Base-by-base conservation (phyloP, 1,140 invertebrate species). In the Coenobita brevimanus region DNA sequence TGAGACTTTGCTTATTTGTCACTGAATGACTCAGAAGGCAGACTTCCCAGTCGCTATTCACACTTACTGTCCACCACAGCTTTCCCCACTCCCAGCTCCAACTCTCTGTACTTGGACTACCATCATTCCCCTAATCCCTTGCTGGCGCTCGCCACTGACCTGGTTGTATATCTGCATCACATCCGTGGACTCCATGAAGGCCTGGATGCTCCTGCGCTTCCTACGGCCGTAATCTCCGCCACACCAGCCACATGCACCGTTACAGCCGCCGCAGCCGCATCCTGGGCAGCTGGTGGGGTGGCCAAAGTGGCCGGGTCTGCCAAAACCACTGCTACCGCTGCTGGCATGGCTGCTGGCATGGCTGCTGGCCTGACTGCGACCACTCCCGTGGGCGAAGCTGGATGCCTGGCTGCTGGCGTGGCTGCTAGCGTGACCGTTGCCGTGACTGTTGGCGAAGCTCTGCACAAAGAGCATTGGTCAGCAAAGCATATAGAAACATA, bases 201-300 rank as follows among this genome's bases (percentile, higher is more conserved):
- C 41, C 2, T 69, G 41, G 24, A 79, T 24, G 36, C 76, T 80
- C 46, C 84, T 86, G 15, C 75, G 36, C 62, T 75, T 33, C 24
- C 84, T 78, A 27, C 84, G 64, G 69, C 73, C 46, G 64, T 69
- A 82, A 36, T 46, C 33, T 2, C 75, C 75, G 60, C 75, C 84
- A 3, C 84, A 78, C 41, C 84, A 86, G 60, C 84, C 75, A 1
- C 84, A 78, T 1, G 57, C 43, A 0, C 75, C 84, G 13, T 75
- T 60, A 6, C 84, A 67, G 27, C 84, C 60, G 24, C 84, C 75
- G 8, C 84, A 78, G 60, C 75, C 75, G 60, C 75, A 86, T 27
- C 33, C 41, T 13, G 17, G 4, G 38, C 62, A 69, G 24, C 62
- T n/a, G 0, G 36, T 60, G 24, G 17, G 3, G 43, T 76, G 75